phyloP scores from a whole-genome alignment of 1,140 invertebrate genomes.

The Zaprionus tsacasi region DNA sequence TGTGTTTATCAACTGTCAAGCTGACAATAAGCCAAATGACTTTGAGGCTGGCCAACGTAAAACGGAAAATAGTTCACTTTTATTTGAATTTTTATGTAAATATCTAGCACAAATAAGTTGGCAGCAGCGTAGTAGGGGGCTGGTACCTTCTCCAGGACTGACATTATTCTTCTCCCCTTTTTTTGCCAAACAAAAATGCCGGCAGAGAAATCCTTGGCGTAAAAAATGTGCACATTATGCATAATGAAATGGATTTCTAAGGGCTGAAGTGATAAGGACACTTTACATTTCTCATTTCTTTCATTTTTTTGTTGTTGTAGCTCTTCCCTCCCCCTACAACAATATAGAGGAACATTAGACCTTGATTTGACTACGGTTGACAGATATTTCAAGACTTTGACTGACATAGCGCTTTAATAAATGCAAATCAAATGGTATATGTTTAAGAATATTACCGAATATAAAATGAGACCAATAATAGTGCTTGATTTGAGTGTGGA shows the following conservation, averaged over 20 bases:
- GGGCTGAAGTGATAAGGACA: conserved; percentile 46
- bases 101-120: conserved; percentile 50
- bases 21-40: conserved; percentile 56
- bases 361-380: conserved; percentile 27
- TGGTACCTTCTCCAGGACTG: neutral
- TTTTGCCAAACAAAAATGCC: conserved; percentile 1
- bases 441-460: neutral
- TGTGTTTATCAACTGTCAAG: conserved; percentile 58
- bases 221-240: conserved; percentile 48
- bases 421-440: conserved; percentile 30
- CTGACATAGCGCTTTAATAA: conserved; percentile 21
- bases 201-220: conserved; percentile 20
- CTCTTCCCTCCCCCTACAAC: neutral
- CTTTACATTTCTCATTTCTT: conserved; percentile 49
- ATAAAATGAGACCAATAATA: conserved; percentile 8
- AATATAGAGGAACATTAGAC: conserved; percentile 22
- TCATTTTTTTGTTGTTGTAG: neutral
- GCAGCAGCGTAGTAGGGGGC: neutral
- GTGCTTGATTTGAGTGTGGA: neutral
- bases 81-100: conserved; percentile 57
- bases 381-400: conserved; percentile 17
- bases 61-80: conserved; percentile 36
- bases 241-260: conserved; percentile 56
- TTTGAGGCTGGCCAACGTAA: conserved; percentile 37
- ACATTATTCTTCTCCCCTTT: neutral